Evolutionary conservation across 2,113 vertebrate species (phyloP).

Genomic region (Oriolus oriolus): DNA sequence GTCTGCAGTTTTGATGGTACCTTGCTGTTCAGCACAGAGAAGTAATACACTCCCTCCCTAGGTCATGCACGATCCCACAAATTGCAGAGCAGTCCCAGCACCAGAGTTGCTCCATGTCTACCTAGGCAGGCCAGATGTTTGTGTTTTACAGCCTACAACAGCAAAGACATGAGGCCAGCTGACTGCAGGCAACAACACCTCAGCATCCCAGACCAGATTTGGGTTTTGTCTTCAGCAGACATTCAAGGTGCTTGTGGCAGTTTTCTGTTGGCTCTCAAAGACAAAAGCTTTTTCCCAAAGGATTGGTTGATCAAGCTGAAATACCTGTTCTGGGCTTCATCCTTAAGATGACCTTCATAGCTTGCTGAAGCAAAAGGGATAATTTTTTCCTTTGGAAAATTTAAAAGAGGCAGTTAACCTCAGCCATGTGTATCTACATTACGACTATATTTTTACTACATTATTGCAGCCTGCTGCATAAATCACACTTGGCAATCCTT

Average conservation of each 20-base stretch:
- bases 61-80: background rate
- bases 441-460: background rate
- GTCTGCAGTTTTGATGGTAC: background rate
- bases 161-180: background rate
- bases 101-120: background rate
- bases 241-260: background rate
- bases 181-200: background rate
- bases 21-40: background rate
- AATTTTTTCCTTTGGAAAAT: background rate
- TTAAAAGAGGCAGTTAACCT: background rate
- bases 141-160: background rate
- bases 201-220: background rate
- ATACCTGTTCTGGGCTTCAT: background rate
- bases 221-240: background rate
- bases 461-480: constrained; percentile 3
- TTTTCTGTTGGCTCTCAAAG: background rate
- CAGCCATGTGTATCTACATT: background rate
- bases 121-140: background rate
- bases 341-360: background rate
- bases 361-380: background rate
- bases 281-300: background rate
- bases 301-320: background rate
- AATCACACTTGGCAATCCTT: background rate
- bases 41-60: background rate
- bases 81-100: background rate